phyloP scores from a whole-genome alignment of 2,888 invertebrate genomes.

The Cheilosia vernalis region DNA sequence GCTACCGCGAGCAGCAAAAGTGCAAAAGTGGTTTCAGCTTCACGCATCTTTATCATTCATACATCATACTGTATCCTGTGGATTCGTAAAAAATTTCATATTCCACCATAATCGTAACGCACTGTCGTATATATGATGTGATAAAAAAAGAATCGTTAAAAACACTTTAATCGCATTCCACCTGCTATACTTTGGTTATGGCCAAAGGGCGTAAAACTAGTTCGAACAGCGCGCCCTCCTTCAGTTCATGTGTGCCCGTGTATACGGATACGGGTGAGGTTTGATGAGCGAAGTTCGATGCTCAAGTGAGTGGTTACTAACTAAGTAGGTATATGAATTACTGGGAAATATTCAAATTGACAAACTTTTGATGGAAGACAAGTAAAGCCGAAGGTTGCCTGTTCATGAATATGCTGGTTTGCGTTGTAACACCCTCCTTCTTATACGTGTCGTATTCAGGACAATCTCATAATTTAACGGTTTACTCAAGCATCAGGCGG shows the following conservation, averaged over 20 bases:
- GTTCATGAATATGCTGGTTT: too few species aligned
- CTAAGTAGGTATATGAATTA: background rate
- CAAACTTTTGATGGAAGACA: background rate
- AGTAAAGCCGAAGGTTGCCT: background rate
- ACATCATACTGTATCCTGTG: background rate
- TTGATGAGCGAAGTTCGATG: constrained; percentile 2
- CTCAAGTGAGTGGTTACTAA: background rate
- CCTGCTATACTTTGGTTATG: background rate
- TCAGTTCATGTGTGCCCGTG: background rate
- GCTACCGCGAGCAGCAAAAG: background rate
- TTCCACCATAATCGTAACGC: constrained; percentile 3
- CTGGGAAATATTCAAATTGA: constrained; percentile 9
- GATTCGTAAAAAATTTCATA: background rate
- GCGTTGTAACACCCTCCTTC: too few species aligned
- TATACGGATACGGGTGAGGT: background rate
- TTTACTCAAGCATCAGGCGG: too few species aligned
- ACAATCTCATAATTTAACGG: too few species aligned
- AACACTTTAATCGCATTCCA: constrained; percentile 11
- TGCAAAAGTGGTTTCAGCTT: background rate
- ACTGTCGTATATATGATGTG: background rate
- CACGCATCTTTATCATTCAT: constrained; percentile 7
- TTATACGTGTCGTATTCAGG: too few species aligned
- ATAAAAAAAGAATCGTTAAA: constrained; percentile 2
- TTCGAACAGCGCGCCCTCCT: background rate
- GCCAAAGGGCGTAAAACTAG: constrained; percentile 1